Base-by-base conservation (phyloP, 2,888 invertebrate species). In the Athalia rosae region DNA sequence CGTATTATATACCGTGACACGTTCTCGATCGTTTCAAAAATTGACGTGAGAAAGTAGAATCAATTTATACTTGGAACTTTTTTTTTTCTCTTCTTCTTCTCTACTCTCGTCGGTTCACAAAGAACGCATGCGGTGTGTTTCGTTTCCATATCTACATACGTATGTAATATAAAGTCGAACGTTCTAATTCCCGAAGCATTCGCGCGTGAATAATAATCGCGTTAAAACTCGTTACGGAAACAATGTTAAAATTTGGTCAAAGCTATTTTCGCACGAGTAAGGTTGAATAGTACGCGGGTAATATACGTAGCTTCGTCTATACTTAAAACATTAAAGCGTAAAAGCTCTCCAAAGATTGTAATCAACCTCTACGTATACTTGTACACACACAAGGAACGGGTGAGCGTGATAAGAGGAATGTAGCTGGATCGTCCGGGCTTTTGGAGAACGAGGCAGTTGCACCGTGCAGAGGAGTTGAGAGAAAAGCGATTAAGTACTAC, bases 401-500 rank as follows among this genome's bases (percentile, higher is more conserved):
- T 47, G 61, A 48, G 28, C 28, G 28, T 28, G 28, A 28, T 28
- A 28, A 28, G 28, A 28, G 28, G 28, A 28, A 28, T 28, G 28
- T 28, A 28, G 28, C 28, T 28, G 28, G 28, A 28, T 28, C 28
- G 28, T 28, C 28, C 28, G 28, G 28, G 28, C 74, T 74, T 62
- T 28, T 50, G 61, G 74, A 74, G 61, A 74, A 28, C 28, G 28
- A 28, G 28, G 28, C 74, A 74, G 74, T 74, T 74, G 74, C 50
- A 61, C 74, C 15, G 28, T 28, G 53, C 53, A 53, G 45, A 74
- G 61, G 61, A 74, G 48, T 74, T 61, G 74, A 28, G 74, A 74
- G 74, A 74, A 74, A 74, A 74, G 74, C 74, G 74, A 74, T 74
- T 74, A 74, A 74, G 74, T 62, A 11, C 59, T 59, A 74, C 74